These are phyloP conservation scores for Theristicus caerulescens DNA, from an alignment of 2,113 vertebrate genomes.

Conservation along the genomic window DNA sequence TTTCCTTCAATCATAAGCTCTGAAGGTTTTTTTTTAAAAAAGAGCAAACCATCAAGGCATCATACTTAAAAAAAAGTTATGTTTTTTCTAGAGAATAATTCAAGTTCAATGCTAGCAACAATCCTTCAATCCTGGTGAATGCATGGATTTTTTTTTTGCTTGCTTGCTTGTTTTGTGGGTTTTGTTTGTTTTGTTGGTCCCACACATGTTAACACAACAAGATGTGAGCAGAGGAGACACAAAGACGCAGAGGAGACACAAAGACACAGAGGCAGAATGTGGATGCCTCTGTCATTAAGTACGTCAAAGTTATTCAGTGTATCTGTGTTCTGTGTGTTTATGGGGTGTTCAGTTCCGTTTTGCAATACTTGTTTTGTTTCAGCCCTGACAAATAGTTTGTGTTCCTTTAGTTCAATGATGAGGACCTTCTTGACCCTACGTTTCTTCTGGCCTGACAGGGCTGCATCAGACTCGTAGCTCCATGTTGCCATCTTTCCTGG, in stretches of 20 bases:
- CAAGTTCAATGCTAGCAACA: not conserved
- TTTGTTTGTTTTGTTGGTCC: not conserved
- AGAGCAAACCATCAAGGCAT: too few species aligned
- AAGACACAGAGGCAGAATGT: not conserved
- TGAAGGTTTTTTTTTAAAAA: not conserved
- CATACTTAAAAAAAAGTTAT: rapidly evolving
- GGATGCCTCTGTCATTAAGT: not conserved
- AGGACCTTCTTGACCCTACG: not conserved
- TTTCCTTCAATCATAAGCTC: not conserved
- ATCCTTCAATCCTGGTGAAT: not conserved
- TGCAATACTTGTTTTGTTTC: not conserved
- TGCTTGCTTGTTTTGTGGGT: not conserved
- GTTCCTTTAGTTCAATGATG: not conserved
- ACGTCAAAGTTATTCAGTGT: rapidly evolving
- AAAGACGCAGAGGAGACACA: not conserved
- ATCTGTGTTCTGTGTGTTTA: not conserved
- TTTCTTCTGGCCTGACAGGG: not conserved
- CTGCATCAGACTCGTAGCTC: not conserved
- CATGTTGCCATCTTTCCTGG: not conserved
- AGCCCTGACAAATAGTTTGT: not conserved
- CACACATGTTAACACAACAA: rapidly evolving
- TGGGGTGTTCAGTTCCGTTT: not conserved
- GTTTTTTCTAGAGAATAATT: not conserved
- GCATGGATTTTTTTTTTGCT: not conserved
- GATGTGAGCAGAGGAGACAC: not conserved